Conservation (phyloP, 2,113 vertebrate species). For the Tenebrosternarchus preto region DNA sequence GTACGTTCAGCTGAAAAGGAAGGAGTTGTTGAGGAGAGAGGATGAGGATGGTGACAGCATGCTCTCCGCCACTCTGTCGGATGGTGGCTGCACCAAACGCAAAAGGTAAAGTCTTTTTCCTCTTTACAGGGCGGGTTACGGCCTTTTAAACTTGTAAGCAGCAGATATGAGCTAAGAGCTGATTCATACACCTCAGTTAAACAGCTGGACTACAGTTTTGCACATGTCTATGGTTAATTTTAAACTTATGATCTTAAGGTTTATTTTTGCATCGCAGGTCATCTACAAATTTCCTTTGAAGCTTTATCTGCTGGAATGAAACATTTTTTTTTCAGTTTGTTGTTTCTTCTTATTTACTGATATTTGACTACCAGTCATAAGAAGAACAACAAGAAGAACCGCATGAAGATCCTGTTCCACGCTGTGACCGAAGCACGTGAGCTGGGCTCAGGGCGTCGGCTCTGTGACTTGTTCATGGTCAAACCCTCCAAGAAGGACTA, state of each 20-base stretch:
- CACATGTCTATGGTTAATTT: not conserved
- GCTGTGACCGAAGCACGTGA: slow-evolving; percentile 90
- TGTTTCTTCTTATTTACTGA: not conserved
- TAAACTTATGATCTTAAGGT: not conserved
- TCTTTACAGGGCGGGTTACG: too few relatives aligned
- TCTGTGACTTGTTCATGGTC: slow-evolving; percentile 97
- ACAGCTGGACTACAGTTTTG: not conserved
- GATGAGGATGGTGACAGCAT: slow-evolving; percentile 97
- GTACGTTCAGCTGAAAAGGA: slow-evolving; percentile 84
- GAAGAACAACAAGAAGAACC: slow-evolving; percentile 93
- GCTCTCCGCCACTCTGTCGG: slow-evolving; percentile 94
- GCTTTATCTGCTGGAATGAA: not conserved
- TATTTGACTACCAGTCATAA: slow-evolving; percentile 77
- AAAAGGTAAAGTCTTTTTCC: slow-evolving; percentile 82
- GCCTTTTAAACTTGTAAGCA: too few relatives aligned
- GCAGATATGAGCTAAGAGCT: too few relatives aligned
- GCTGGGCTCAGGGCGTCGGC: slow-evolving; percentile 82
- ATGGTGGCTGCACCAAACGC: slow-evolving; percentile 90
- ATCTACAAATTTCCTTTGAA: not conserved
- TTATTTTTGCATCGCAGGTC: not conserved
- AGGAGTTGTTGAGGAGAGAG: slow-evolving; percentile 89
- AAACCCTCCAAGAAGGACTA: slow-evolving; percentile 99
- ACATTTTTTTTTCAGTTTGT: not conserved
- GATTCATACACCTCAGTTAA: not conserved
- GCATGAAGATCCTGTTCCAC: slow-evolving; percentile 91